Evolutionary conservation across 2,113 vertebrate species (phyloP).

Genomic region (Microcebus griseorufus): DNA sequence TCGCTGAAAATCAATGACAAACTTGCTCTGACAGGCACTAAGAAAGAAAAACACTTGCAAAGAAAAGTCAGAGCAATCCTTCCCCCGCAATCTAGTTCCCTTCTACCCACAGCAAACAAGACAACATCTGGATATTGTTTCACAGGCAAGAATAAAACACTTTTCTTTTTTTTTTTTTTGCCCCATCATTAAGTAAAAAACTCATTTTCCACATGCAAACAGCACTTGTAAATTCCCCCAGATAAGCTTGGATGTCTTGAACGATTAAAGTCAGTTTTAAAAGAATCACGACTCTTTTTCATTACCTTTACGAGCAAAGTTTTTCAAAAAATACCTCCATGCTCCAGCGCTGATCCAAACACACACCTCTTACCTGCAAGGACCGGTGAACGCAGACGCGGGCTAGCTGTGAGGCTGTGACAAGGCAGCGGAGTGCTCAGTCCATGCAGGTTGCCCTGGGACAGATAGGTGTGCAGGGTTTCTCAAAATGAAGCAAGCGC

Average conservation of each 20-base stretch:
- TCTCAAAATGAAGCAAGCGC: slow-evolving; percentile 52
- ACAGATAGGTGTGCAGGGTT: slow-evolving; percentile 49
- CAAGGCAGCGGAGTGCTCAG: slow-evolving; percentile 66
- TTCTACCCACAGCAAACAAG: slow-evolving; percentile 34
- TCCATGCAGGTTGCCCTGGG: slow-evolving; percentile 69
- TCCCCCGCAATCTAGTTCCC: slow-evolving; percentile 48
- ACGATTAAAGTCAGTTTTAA: slow-evolving; percentile 51
- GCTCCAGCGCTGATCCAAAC: slow-evolving; percentile 37
- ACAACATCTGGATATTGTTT: slow-evolving; percentile 67
- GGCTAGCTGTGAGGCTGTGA: slow-evolving; percentile 74
- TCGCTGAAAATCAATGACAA: not conserved
- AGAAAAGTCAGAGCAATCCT: not conserved
- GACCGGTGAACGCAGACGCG: slow-evolving; percentile 73
- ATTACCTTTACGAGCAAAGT: slow-evolving; percentile 61
- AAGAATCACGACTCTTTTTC: slow-evolving; percentile 60
- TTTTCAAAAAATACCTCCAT: slow-evolving; percentile 55
- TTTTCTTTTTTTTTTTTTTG: slow-evolving; percentile 24
- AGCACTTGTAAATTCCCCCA: slow-evolving; percentile 72
- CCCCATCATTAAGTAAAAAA: slow-evolving; percentile 70
- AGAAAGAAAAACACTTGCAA: slow-evolving; percentile 24
- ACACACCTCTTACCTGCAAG: slow-evolving; percentile 84
- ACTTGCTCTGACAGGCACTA: not conserved
- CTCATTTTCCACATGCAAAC: slow-evolving; percentile 67
- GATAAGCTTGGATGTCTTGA: slow-evolving; percentile 59
- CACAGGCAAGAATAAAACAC: slow-evolving; percentile 66